Evolutionary conservation across 1,140 invertebrate species (phyloP).

Genomic region (Diploscapter pachys): DNA sequence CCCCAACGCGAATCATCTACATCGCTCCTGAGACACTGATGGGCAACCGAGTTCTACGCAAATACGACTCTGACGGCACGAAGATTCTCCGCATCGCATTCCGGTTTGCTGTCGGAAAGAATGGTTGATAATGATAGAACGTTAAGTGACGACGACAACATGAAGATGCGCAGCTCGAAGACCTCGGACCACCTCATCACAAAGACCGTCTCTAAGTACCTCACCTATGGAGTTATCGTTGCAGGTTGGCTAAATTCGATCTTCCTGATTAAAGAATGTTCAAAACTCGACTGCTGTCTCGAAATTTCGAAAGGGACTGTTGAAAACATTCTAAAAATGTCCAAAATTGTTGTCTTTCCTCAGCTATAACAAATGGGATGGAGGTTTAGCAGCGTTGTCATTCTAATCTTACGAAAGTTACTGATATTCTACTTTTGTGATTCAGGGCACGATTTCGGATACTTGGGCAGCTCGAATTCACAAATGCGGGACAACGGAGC

Average conservation of each 20-base stretch:
- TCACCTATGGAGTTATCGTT: slow-evolving; percentile 23
- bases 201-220: slow-evolving; percentile 1
- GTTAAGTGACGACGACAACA: slow-evolving; percentile 19
- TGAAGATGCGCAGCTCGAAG: slow-evolving; percentile 13
- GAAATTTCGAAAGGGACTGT: neutral
- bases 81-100: slow-evolving; percentile 35
- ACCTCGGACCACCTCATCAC: slow-evolving; percentile 3
- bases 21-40: slow-evolving; percentile 46
- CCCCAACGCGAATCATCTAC: slow-evolving; percentile 45
- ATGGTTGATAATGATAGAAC: slow-evolving; percentile 11
- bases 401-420: no score
- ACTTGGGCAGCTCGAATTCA: slow-evolving; percentile 55
- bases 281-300: no score
- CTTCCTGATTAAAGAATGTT: neutral
- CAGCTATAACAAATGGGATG: no score
- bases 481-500: slow-evolving; percentile 54
- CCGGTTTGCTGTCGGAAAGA: neutral
- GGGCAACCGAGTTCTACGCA: slow-evolving; percentile 45
- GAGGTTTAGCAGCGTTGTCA: no score
- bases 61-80: slow-evolving; percentile 35
- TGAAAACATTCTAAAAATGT: neutral
- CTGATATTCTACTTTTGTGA: neutral
- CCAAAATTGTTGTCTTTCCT: neutral
- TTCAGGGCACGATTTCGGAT: slow-evolving; percentile 27
- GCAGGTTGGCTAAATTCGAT: slow-evolving; percentile 2